Conservation (phyloP, 2,797 vertebrate species). For the Notamacropus eugenii region DNA sequence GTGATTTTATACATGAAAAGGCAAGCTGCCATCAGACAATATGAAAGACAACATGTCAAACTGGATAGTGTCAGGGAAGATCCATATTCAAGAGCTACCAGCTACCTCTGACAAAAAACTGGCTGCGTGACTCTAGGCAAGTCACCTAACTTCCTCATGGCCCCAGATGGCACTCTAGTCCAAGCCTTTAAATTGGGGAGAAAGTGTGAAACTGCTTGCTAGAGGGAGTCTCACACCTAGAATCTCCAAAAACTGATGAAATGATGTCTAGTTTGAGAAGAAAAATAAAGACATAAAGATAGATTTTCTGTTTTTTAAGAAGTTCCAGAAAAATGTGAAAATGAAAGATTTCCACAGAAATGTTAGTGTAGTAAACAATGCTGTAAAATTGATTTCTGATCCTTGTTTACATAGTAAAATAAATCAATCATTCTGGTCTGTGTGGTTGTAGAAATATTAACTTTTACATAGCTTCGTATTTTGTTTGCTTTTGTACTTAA, state of each 20-base stretch:
- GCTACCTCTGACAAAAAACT: background rate
- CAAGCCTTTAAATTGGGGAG: background rate
- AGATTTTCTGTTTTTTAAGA: slow-evolving; percentile 1
- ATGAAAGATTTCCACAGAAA: slow-evolving; percentile 14
- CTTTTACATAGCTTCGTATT: background rate
- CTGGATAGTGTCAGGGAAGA: background rate
- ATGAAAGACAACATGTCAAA: background rate
- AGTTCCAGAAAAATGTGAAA: background rate
- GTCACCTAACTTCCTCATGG: background rate
- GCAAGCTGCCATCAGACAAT: background rate
- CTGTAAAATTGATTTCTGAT: background rate
- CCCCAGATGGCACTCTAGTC: background rate
- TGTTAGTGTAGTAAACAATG: background rate
- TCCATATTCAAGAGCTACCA: background rate
- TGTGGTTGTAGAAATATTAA: background rate
- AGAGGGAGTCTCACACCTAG: background rate
- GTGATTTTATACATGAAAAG: slow-evolving; percentile 31
- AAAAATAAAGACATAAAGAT: background rate
- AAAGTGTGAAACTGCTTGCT: background rate
- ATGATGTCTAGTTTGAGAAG: background rate
- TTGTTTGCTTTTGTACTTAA: slow-evolving; percentile 51
- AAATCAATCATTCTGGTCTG: background rate
- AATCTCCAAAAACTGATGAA: background rate
- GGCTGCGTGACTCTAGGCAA: background rate
- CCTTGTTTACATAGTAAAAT: background rate